Evolutionary conservation across 1,140 invertebrate genomes (phyloP).

Genomic region (Anagrus nilaparvatae): DNA sequence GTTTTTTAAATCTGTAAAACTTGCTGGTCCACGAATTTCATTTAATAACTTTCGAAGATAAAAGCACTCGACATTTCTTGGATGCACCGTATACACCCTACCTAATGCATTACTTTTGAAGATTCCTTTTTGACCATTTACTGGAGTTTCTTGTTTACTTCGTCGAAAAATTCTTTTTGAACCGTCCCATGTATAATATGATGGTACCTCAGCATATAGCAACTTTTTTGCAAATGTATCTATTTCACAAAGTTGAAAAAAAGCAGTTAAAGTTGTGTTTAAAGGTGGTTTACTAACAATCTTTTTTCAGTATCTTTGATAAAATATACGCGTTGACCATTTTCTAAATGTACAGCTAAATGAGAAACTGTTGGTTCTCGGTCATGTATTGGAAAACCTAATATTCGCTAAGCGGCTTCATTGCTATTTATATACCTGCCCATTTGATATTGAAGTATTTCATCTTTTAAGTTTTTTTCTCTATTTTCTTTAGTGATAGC

Average conservation of each 20-base stretch:
- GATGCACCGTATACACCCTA: conserved; percentile 30
- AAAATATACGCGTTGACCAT: conserved; percentile 34
- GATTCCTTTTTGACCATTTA: conserved; percentile 28
- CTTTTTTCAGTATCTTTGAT: conserved; percentile 18
- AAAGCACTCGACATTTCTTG: conserved; percentile 32
- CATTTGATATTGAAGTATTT: conserved; percentile 30
- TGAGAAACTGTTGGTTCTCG: conserved; percentile 35
- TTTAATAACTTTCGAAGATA: conserved; percentile 38
- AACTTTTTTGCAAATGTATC: not conserved
- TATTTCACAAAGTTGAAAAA: conserved; percentile 24
- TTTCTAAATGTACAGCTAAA: conserved; percentile 37
- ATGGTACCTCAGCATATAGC: not conserved
- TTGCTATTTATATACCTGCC: conserved; percentile 36
- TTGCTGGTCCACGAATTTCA: conserved; percentile 39
- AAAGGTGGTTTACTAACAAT: conserved; percentile 11
- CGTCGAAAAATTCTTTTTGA: not conserved
- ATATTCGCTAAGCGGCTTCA: conserved; percentile 39
- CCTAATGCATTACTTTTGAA: conserved; percentile 29
- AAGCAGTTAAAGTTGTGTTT: conserved; percentile 27
- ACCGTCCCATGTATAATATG: not conserved
- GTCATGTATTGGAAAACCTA: conserved; percentile 36
- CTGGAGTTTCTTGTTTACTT: too few relatives aligned
- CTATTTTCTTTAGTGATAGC: conserved; percentile 8
- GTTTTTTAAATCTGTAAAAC: conserved; percentile 37
- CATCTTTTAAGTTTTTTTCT: conserved; percentile 13